Conservation (phyloP, 2,797 vertebrate species). For the Fistularia commersonii region DNA sequence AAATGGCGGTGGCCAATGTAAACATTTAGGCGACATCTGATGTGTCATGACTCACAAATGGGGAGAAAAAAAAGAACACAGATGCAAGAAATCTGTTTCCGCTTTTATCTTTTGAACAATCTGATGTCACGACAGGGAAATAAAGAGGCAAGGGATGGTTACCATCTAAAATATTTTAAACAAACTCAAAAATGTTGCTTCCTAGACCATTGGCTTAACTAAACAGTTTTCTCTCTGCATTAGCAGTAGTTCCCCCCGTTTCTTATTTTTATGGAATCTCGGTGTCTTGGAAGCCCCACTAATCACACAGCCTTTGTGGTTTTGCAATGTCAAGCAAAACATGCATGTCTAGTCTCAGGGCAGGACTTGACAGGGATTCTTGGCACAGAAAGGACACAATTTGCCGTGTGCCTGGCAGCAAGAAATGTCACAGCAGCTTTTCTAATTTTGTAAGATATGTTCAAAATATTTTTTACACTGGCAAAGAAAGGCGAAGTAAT, state of each 20-base stretch:
- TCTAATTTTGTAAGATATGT: constrained; percentile 24
- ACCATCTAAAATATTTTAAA: constrained; percentile 9
- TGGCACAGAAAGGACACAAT: constrained; percentile 20
- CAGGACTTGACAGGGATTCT: constrained; percentile 28
- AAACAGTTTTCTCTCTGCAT: constrained; percentile 30
- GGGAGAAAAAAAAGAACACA: constrained; percentile 4
- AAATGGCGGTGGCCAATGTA: constrained; percentile 24
- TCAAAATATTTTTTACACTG: constrained; percentile 18
- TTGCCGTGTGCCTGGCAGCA: constrained; percentile 19
- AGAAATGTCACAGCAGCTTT: constrained; percentile 34
- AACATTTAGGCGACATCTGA: constrained; percentile 22
- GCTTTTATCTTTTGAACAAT: constrained; percentile 15
- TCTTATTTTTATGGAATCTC: constrained; percentile 27
- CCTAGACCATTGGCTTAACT: constrained; percentile 8
- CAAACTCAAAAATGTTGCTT: constrained; percentile 7
- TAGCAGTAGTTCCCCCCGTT: neutral
- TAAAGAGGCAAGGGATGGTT: too few relatives aligned
- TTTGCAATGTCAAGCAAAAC: too few relatives aligned
- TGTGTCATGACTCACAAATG: constrained; percentile 17
- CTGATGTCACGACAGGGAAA: too few relatives aligned
- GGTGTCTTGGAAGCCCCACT: too few relatives aligned
- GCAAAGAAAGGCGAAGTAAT: constrained; percentile 6
- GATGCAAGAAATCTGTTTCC: constrained; percentile 19
- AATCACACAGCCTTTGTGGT: too few relatives aligned
- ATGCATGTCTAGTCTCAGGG: too few relatives aligned